Evolutionary conservation across 2,797 vertebrate species (phyloP), one percentile per base, ranked within the genome.

Genomic region (Staurois parvus): DNA sequence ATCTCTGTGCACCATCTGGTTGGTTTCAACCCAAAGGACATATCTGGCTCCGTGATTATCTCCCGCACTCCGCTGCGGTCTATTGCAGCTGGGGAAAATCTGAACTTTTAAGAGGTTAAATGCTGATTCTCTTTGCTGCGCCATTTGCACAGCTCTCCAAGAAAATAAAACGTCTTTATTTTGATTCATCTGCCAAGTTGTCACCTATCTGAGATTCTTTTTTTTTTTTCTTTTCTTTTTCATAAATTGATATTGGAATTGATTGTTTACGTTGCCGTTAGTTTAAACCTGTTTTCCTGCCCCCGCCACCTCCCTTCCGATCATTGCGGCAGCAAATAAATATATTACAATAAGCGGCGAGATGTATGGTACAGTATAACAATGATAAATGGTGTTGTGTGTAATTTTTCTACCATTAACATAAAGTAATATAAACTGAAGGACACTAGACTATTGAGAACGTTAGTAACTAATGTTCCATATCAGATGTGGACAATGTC

Each of bases 361-460:
- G 94, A 96, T 94, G 92, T 93, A 94, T 92, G 95, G 95, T 95
- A 86, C 91, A 93, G 93, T 93, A 93, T 99, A 99, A 99, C 97
- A 97, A 99, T 98, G 98, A 99, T 98, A 99, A 99, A 99, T 96
- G 97, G 97, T 97, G 97, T 97, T 98, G 97, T 98, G 96, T 98
- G 97, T 98, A 97, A 99, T 99, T 98, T 99, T 98, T 98, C 93
- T 97, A 97, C 97, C 98, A 99, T 99, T 99, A 99, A 99, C 98
- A 99, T 99, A 99, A 98, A 99, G 97, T 99, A 99, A 99, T 99
- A 99, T 98, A 98, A 99, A 99, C 97, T 98, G 98, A 99, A 99
- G 98, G 98, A 97, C 97, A 98, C 96, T 94, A 95, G 97, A 97
- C 97, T 98, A 96, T 97, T 96, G 96, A 97, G 96, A 97, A 98